Percentiles rank a stretch among this genome's conserved stretches.
Evolutionary conservation across 2,888 invertebrate species (phyloP).

Genomic region (Pterostichus madidus): DNA sequence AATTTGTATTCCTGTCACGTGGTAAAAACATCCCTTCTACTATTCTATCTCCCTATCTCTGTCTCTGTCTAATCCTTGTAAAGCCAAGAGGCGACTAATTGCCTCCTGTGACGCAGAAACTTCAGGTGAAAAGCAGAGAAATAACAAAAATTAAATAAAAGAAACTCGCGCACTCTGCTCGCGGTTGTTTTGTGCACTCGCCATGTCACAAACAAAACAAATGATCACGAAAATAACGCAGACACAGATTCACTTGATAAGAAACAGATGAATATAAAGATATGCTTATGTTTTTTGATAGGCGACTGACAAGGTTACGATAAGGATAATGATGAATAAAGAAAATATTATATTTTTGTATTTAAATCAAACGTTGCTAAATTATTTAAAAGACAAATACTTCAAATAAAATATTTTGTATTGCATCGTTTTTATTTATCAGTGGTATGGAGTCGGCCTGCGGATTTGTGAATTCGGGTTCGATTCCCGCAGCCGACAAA

Average conservation of each 20-base stretch:
- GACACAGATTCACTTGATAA: conserved; percentile 4
- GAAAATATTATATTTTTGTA: no score
- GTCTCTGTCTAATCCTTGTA: not conserved
- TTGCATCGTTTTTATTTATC: no score
- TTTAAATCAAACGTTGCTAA: no score
- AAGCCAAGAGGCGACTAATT: conserved; percentile 22
- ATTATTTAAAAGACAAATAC: no score
- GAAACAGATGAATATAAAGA: conserved; percentile 3
- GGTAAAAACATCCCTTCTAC: not conserved
- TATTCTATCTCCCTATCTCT: not conserved
- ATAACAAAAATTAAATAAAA: conserved; percentile 32
- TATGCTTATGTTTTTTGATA: not conserved
- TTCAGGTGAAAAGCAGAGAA: conserved; percentile 24
- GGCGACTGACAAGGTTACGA: no score
- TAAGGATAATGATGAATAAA: no score
- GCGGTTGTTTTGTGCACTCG: conserved; percentile 14
- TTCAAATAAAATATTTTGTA: no score
- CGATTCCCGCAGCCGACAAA: no score
- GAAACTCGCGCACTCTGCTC: conserved; percentile 8
- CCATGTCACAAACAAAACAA: conserved; percentile 18
- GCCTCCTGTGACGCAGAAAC: not conserved
- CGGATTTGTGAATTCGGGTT: no score
- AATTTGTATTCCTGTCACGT: conserved; percentile 25
- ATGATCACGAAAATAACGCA: conserved; percentile 22
- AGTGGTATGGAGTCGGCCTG: no score